phyloP scores from a whole-genome alignment of 2,888 invertebrate genomes.

The Trypoxylon attenuatum region DNA sequence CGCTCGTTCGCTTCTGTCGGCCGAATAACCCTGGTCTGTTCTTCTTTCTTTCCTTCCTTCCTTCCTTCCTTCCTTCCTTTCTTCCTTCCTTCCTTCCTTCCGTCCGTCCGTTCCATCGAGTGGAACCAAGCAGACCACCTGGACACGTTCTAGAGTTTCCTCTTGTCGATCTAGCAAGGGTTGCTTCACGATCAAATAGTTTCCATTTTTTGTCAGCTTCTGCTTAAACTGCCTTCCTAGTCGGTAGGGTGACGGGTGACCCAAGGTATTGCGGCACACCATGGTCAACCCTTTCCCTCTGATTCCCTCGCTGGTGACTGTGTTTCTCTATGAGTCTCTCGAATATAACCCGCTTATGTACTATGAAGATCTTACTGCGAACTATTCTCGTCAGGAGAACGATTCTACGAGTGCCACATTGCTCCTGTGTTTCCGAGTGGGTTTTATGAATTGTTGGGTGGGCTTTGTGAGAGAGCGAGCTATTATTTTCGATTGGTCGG shows the following conservation, averaged over 20 bases:
- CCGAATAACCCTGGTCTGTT: conserved; percentile 54
- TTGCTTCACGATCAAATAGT: conserved; percentile 70
- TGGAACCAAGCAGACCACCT: conserved; percentile 15
- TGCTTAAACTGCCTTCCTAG: conserved; percentile 53
- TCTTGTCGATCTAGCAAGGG: too few species aligned
- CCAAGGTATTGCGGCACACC: conserved; percentile 58
- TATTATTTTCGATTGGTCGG: too few species aligned
- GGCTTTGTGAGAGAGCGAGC: too few species aligned
- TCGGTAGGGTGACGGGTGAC: conserved; percentile 50
- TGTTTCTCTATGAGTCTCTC: too few species aligned
- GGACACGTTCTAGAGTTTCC: too few species aligned
- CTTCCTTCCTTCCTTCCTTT: conserved; percentile 13
- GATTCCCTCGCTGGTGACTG: conserved; percentile 47
- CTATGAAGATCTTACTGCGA: too few species aligned
- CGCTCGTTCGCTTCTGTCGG: conserved; percentile 61
- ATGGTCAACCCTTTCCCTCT: conserved; percentile 55
- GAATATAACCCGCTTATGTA: too few species aligned
- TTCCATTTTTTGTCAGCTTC: conserved; percentile 61
- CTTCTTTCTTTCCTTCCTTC: conserved; percentile 26
- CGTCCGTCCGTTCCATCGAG: background rate
- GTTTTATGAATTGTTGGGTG: too few species aligned
- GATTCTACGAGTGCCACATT: too few species aligned
- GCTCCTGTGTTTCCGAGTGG: too few species aligned
- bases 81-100: conserved; percentile 8
- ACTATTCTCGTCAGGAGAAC: too few species aligned